A percentile compares a stretch with the other conserved stretches of the same genome.
phyloP scores from a whole-genome alignment of 2,888 invertebrate species.

The Caenorhabditis virilis region DNA sequence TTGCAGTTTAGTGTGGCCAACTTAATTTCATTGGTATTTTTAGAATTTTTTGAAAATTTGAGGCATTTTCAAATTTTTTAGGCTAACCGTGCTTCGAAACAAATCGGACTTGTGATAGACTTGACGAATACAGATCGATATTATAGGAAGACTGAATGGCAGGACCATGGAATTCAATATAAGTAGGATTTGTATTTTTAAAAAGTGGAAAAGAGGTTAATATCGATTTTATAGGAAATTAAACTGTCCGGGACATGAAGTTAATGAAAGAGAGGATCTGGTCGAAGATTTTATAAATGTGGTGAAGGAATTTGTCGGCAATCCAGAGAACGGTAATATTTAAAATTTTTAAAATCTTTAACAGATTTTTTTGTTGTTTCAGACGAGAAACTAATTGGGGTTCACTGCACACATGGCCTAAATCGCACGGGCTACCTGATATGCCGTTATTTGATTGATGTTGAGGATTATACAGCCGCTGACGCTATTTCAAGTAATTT shows the following conservation, averaged over 20 bases:
- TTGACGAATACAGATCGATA: conserved; percentile 70
- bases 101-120: conserved; percentile 70
- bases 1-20: conserved; percentile 37
- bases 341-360: conserved; percentile 1
- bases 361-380: conserved; percentile 7
- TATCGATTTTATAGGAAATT: conserved; percentile 34
- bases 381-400: conserved; percentile 69
- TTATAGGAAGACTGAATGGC: conserved; percentile 46
- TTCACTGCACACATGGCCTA: conserved; percentile 73
- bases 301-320: conserved; percentile 38
- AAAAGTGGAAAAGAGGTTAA: not conserved
- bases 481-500: conserved; percentile 42
- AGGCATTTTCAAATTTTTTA: conserved; percentile 3
- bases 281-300: conserved; percentile 44
- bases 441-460: conserved; percentile 67
- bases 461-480: conserved; percentile 35
- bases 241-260: conserved; percentile 55
- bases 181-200: conserved; percentile 27
- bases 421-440: conserved; percentile 73
- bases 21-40: conserved; percentile 39
- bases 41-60: not conserved
- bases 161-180: conserved; percentile 39
- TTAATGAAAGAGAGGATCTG: conserved; percentile 48
- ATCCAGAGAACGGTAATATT: conserved; percentile 29
- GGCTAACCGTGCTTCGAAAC: conserved; percentile 53